Evolutionary conservation across 92 coral and sea anemone species (phyloP).

Genomic region (Palythoa heliodiscus): DNA sequence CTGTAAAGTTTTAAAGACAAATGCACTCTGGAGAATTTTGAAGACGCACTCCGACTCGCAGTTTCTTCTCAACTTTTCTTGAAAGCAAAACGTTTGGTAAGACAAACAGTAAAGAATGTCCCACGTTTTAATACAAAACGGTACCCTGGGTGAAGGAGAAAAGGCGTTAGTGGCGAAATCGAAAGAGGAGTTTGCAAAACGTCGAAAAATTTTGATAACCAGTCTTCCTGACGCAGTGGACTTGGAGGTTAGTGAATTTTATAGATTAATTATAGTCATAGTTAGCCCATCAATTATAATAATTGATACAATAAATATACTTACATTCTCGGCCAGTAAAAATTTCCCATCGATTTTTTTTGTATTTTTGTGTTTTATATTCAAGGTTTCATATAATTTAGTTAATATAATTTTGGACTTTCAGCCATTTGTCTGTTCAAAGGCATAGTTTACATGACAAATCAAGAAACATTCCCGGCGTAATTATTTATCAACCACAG

Average conservation of each 20-base stretch:
- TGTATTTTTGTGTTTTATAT: too few relatives aligned
- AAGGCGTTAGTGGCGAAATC: slow-evolving; percentile 44
- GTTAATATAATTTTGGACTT: too few relatives aligned
- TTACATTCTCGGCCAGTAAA: too few relatives aligned
- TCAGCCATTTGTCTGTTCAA: too few relatives aligned
- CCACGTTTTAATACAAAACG: slow-evolving; percentile 18
- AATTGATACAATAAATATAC: too few relatives aligned
- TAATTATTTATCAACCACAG: too few relatives aligned
- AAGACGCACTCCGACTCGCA: neutral
- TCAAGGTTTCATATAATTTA: too few relatives aligned
- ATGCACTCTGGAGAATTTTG: neutral
- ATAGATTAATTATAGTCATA: too few relatives aligned
- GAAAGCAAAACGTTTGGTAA: neutral
- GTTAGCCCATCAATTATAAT: too few relatives aligned
- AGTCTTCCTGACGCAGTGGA: slow-evolving; percentile 67
- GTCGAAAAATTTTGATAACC: slow-evolving; percentile 65
- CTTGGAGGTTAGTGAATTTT: slow-evolving; percentile 58
- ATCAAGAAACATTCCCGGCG: too few relatives aligned
- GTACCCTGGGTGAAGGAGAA: slow-evolving; percentile 18
- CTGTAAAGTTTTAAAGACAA: neutral
- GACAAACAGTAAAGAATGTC: slow-evolving; percentile 7
- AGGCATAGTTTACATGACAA: too few relatives aligned
- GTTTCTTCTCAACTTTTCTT: neutral
- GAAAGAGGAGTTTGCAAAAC: slow-evolving; percentile 69
- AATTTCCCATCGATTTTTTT: too few relatives aligned